Conservation (phyloP, 2,888 invertebrate species). For the Malthinus seriepunctatus region DNA sequence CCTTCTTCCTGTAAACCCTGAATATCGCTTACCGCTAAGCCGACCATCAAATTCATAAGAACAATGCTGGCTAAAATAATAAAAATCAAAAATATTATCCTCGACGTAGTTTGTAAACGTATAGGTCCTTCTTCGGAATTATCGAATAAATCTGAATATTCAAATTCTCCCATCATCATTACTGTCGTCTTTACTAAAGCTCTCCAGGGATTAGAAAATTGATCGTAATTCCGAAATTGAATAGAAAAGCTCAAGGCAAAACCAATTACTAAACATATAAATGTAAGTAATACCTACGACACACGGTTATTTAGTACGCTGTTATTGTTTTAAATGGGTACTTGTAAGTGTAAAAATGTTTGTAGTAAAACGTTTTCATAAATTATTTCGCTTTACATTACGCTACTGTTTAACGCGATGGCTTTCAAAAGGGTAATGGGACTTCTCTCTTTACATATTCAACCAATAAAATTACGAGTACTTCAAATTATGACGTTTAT, state of each 20-base stretch:
- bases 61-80: conserved; percentile 59
- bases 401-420: too few species aligned
- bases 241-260: conserved; percentile 61
- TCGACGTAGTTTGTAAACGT: conserved; percentile 46
- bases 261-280: conserved; percentile 59
- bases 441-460: too few species aligned
- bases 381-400: too few species aligned
- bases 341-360: background rate
- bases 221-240: conserved; percentile 54
- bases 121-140: conserved; percentile 29
- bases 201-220: conserved; percentile 53
- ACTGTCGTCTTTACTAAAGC: conserved; percentile 58
- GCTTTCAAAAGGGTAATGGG: too few species aligned
- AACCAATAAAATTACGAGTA: too few species aligned
- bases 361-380: background rate
- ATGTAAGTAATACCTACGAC: conserved; percentile 57
- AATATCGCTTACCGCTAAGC: conserved; percentile 61
- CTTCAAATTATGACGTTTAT: too few species aligned
- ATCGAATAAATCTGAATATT: conserved; percentile 54
- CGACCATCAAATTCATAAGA: conserved; percentile 61
- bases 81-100: conserved; percentile 58
- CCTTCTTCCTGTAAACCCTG: conserved; percentile 47
- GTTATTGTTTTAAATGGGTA: too few species aligned
- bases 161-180: conserved; percentile 64
- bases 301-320: conserved; percentile 3